These are phyloP conservation scores for Drosophila kanekoi DNA, from an alignment of 2,888 invertebrate genomes.

Conservation along the genomic window DNA sequence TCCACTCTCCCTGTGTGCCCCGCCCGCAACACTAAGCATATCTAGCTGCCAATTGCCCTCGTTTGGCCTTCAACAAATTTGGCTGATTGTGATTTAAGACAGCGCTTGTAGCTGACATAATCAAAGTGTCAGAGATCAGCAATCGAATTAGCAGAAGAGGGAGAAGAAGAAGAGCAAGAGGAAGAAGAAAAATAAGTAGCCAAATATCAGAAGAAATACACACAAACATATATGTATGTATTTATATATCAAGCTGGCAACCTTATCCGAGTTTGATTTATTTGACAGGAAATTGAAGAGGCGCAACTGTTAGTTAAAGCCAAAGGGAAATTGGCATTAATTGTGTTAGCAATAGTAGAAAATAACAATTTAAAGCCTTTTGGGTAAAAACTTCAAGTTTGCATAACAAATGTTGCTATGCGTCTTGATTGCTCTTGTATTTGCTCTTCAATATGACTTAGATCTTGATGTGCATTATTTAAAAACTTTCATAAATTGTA, in stretches of 20 bases:
- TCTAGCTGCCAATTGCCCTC: conserved; percentile 47
- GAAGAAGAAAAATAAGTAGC: not conserved
- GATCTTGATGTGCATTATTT: no score
- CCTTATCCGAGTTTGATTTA: conserved; percentile 49
- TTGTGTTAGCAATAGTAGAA: not conserved
- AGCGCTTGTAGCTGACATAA: conserved; percentile 52
- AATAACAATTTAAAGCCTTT: not conserved
- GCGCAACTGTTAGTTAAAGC: conserved; percentile 20
- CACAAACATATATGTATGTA: conserved; percentile 8
- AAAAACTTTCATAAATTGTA: no score
- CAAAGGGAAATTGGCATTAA: conserved; percentile 5
- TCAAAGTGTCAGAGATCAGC: conserved; percentile 55
- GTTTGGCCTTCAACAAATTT: conserved; percentile 51
- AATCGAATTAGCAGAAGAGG: conserved; percentile 33
- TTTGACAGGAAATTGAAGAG: conserved; percentile 28
- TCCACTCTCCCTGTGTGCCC: not conserved
- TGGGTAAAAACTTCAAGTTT: no score
- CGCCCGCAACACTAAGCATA: not conserved
- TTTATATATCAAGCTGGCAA: conserved; percentile 32
- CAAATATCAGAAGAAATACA: conserved; percentile 16
- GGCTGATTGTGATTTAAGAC: conserved; percentile 47
- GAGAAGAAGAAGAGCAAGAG: not conserved
- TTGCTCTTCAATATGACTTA: no score
- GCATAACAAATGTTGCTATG: no score
- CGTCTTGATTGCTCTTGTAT: no score